Percentiles rank a stretch among this genome's conserved stretches.
These are phyloP conservation scores for Sturnira hondurensis DNA, from an alignment of 2,113 vertebrate species.

Conservation along the genomic window DNA sequence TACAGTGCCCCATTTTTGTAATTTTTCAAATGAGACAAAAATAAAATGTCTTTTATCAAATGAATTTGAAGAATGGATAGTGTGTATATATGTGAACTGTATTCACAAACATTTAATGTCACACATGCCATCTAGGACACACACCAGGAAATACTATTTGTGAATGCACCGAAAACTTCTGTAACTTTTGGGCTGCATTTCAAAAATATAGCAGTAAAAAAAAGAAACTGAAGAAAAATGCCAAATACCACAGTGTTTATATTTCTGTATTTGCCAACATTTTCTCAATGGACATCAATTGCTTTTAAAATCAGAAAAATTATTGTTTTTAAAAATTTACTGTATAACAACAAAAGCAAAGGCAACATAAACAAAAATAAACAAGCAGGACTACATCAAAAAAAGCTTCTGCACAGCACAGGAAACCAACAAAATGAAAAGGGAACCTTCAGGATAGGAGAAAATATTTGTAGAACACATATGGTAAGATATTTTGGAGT, in stretches of 20 bases:
- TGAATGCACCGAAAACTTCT: not conserved
- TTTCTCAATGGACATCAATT: not conserved
- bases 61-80: not conserved
- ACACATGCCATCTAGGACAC: not conserved
- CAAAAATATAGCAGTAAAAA: not conserved
- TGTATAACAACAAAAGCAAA: not conserved
- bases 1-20: not conserved
- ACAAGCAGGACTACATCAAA: not conserved
- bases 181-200: not conserved
- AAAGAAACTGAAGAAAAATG: constrained; percentile 17
- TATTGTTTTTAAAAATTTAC: not conserved
- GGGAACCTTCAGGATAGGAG: not conserved
- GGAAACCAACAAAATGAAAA: not conserved
- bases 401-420: not conserved
- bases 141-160: not conserved
- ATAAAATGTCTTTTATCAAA: not conserved
- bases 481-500: not conserved
- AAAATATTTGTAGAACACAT: not conserved
- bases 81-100: not conserved
- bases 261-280: constrained; percentile 17
- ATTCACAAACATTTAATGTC: not conserved
- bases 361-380: not conserved
- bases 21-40: constrained; percentile 27
- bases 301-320: constrained; percentile 21
- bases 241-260: not conserved